Base-by-base conservation (phyloP, 2,888 invertebrate genomes). In the Electrophaes corylata region DNA sequence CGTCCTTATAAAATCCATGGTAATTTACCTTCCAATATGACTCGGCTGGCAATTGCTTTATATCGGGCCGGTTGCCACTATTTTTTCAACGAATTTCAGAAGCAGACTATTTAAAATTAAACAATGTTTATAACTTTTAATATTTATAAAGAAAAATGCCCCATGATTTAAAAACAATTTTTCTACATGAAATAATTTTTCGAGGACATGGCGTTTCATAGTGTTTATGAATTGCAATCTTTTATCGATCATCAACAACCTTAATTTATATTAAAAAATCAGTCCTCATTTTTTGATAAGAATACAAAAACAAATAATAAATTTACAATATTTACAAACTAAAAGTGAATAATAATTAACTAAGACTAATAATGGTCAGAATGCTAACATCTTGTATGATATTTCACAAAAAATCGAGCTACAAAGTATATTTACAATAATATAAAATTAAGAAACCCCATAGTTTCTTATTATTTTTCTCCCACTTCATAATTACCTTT, bases 301-400 rank as follows among this genome's bases (percentile, higher is more conserved):
- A 39, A 55, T 19, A 37, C 47, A 48, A 51, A 49, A 43, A 20
- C 52, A 50, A 14, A 20, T 18, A 35, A 54, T 31, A 20, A 3
- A 52, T 59, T 39, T 59, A 59, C 59, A 59, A 51, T 59, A 59
- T 55, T 33, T 52, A 58, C 52, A 58, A 29, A 47, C 49, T 35
- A 20, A 52, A 23, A 45, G n/a, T 46, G 35, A 46, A 12, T 19
- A 12, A 1, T 19, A n/a, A 4, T 10, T 1, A 31, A 33, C 29
- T 43, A 26, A 23, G n/a, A 35, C 33, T 54, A 44, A n/a, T n/a
- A n/a, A 44, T 55, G 55, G 55, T 55, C 37, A 44, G 26, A 54
- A 48, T 55, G 48, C 29, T 29, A 20, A 4, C 16, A 12, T 23
- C 12, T 31, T 45, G 23, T 23, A 44, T 31, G 45, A 45, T 31